Percentiles rank a stretch among this genome's conserved stretches.
Conservation (phyloP, 2,113 vertebrate genomes). For the Microtus pennsylvanicus region DNA sequence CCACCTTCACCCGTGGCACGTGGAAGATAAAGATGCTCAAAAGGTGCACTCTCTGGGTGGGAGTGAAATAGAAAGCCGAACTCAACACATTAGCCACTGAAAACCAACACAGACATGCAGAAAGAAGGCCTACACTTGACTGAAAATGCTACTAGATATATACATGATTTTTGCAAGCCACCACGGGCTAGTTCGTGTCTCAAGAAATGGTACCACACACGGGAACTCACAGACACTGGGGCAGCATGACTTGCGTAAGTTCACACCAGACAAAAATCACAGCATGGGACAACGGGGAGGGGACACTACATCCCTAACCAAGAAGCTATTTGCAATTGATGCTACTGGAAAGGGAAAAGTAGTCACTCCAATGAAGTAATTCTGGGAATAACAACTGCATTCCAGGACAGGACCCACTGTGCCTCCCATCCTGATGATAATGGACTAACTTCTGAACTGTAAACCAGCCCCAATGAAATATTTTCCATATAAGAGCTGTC, state of each 20-base stretch:
- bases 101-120: background rate
- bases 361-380: background rate
- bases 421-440: too few relatives aligned
- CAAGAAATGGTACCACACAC: background rate
- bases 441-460: too few relatives aligned
- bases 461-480: too few relatives aligned
- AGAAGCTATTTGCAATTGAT: background rate
- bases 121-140: background rate
- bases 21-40: background rate
- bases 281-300: background rate
- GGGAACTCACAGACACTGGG: background rate
- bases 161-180: background rate
- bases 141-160: background rate
- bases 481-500: too few relatives aligned
- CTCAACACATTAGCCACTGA: background rate
- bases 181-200: background rate
- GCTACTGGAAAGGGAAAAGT: background rate
- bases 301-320: background rate
- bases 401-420: background rate
- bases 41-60: background rate
- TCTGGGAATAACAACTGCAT: background rate
- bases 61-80: background rate
- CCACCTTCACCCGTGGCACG: background rate
- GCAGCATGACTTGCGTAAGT: background rate
- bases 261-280: background rate